Evolutionary conservation across 2,888 invertebrate genomes (phyloP).

Genomic region (Drosophila subquinaria): DNA sequence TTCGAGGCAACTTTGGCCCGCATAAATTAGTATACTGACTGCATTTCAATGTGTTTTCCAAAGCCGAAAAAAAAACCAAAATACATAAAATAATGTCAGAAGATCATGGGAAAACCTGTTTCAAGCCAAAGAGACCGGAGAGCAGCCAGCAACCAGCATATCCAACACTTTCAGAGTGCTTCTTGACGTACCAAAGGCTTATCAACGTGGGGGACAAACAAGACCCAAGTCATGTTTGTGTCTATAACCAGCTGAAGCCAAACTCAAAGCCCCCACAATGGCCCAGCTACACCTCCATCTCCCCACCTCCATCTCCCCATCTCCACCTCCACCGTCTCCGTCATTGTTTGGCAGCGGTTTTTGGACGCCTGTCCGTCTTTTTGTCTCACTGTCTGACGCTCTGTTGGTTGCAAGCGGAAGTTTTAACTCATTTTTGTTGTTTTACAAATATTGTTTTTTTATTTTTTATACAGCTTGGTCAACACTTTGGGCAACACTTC

Average conservation of each 20-base stretch:
- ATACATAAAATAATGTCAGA: slow-evolving; percentile 31
- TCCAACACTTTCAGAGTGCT: slow-evolving; percentile 72
- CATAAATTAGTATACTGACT: slow-evolving; percentile 71
- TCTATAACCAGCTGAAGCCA: slow-evolving; percentile 30
- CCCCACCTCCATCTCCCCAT: slow-evolving; percentile 4
- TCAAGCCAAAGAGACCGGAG: slow-evolving; percentile 7
- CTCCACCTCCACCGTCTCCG: slow-evolving; percentile 21
- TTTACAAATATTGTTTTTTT: slow-evolving; percentile 51
- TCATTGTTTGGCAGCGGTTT: slow-evolving; percentile 32
- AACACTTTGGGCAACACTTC: slow-evolving; percentile 65
- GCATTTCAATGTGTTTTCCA: slow-evolving; percentile 53
- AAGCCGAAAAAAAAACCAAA: slow-evolving; percentile 21
- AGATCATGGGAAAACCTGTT: slow-evolving; percentile 38
- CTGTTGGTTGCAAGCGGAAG: slow-evolving; percentile 62
- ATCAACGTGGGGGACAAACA: slow-evolving; percentile 71
- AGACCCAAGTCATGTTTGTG: slow-evolving; percentile 47
- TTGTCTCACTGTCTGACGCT: slow-evolving; percentile 11
- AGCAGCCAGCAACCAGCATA: slow-evolving; percentile 68
- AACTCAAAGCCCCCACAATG: slow-evolving; percentile 54
- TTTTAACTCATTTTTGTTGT: slow-evolving; percentile 75
- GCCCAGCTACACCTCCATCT: slow-evolving; percentile 32
- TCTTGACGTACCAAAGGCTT: slow-evolving; percentile 68
- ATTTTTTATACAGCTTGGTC: slow-evolving; percentile 53
- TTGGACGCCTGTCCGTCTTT: slow-evolving; percentile 26
- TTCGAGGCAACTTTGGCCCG: slow-evolving; percentile 63